These are phyloP conservation scores for Melipona beecheii DNA, from an alignment of 2,888 invertebrate genomes.

Conservation along the genomic window DNA sequence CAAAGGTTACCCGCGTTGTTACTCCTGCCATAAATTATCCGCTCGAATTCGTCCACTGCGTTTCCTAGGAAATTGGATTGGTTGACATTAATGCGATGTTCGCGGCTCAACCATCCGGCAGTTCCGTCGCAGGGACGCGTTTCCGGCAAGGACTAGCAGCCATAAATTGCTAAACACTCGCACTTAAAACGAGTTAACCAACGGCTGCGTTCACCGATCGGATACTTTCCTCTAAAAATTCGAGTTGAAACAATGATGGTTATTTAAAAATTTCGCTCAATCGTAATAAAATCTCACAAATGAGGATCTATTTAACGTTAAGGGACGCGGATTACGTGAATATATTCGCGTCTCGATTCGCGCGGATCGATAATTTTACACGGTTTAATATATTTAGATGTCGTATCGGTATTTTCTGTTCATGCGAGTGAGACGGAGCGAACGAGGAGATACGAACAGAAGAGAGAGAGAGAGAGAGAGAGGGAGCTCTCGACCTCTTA, in stretches of 20 bases:
- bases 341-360: neutral
- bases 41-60: constrained; percentile 55
- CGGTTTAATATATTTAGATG: constrained; percentile 61
- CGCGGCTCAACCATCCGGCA: constrained; percentile 54
- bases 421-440: constrained; percentile 28
- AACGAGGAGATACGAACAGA: neutral
- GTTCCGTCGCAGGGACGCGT: constrained; percentile 56
- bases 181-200: constrained; percentile 58
- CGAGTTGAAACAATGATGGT: no score
- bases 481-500: constrained; percentile 45
- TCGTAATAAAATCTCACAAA: constrained; percentile 24
- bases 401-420: constrained; percentile 60
- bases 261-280: neutral
- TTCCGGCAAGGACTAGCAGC: constrained; percentile 60
- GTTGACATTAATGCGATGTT: constrained; percentile 63
- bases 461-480: neutral
- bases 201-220: neutral
- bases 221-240: neutral
- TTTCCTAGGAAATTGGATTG: constrained; percentile 67
- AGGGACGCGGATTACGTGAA: constrained; percentile 1
- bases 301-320: constrained; percentile 37
- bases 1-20: constrained; percentile 34
- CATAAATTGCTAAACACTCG: constrained; percentile 68
- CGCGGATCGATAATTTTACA: constrained; percentile 50
- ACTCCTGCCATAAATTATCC: constrained; percentile 61